Evolutionary conservation across 2,113 vertebrate species (phyloP).

Genomic region (Mus musculus): GRCm39 chr3:123882001-123882500

Average conservation of each 20-base stretch:
- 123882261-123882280: not conserved
- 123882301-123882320: not conserved
- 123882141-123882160: not conserved
- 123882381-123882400: too few species aligned
- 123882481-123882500: too few species aligned
- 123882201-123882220: too few species aligned
- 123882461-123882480: too few species aligned
- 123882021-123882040: not conserved
- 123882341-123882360: too few species aligned
- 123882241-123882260: not conserved
- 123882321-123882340: not conserved
- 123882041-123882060: not conserved
- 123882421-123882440: too few species aligned
- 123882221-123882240: fast-evolving
- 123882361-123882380: too few species aligned
- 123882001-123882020: not conserved
- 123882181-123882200: not conserved
- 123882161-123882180: not conserved
- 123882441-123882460: too few species aligned
- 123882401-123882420: too few species aligned
- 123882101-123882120: not conserved
- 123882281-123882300: not conserved
- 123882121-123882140: not conserved
- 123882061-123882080: not conserved
- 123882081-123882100: not conserved